These are phyloP conservation scores for Chaetorhynchus papuensis DNA, from an alignment of 2,113 vertebrate genomes.

Conservation along the genomic window DNA sequence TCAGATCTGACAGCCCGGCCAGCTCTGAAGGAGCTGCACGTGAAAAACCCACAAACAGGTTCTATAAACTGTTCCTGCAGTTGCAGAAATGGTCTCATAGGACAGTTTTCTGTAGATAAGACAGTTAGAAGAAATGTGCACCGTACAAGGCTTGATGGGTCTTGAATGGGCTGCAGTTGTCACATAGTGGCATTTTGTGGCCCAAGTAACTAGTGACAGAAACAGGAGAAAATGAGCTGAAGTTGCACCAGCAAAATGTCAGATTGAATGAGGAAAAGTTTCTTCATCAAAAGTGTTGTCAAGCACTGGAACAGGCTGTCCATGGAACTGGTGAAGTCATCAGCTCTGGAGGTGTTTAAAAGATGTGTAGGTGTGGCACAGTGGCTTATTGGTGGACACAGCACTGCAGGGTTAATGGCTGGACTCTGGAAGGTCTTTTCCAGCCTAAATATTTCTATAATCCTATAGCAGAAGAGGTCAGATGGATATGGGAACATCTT, in stretches of 20 bases:
- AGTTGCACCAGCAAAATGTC: background rate
- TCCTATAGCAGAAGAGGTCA: background rate
- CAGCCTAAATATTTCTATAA: background rate
- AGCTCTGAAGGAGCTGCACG: background rate
- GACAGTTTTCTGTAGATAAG: background rate
- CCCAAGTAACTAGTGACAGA: background rate
- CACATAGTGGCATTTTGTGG: background rate
- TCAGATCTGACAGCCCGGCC: background rate
- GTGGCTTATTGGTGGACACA: background rate
- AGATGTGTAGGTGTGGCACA: no score
- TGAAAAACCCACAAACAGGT: background rate
- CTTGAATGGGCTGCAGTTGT: background rate
- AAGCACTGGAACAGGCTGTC: background rate
- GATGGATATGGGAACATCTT: background rate
- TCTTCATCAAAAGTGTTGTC: background rate
- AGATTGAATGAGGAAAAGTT: background rate
- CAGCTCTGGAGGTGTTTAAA: background rate
- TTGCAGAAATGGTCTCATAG: background rate
- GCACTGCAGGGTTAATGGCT: no score
- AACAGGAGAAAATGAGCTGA: background rate
- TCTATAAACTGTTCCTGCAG: background rate
- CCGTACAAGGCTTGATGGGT: accelerated
- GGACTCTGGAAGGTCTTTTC: background rate
- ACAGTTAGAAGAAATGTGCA: background rate
- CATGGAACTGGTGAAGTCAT: no score